Evolutionary conservation across 2,113 vertebrate genomes (phyloP), one percentile per base, ranked within the genome.

Genomic region (Chlamydotis undulata): DNA sequence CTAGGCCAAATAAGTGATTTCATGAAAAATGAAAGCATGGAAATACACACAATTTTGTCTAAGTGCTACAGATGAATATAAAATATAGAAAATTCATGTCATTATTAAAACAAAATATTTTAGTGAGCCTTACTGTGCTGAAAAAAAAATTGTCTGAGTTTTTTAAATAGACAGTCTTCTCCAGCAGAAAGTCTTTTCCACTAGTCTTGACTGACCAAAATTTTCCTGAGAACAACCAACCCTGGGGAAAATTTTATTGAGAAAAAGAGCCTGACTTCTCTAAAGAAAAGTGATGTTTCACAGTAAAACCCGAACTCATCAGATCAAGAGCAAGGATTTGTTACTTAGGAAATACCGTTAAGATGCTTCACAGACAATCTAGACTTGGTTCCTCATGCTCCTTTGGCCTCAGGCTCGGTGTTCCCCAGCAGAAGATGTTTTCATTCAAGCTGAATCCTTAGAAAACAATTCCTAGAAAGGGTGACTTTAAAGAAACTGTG

Each of bases 1-100:
- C 9, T 94, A 83, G 61, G 69, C 81, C 89, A 96, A 96, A 64
- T 39, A 94, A 84, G 33, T 87, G 87, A 96, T 94, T 96, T 94
- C 73, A 92, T 93, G 69, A 96, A 94, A 93, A 88, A 39, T 43
- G 77, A 86, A 96, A 85, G 59, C 37, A 69, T 79, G 77, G 78
- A 97, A 94, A 89, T 94, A 88, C 24, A 12, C 84, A 49, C 35
- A 24, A 14, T 94, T 92, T 87, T 87, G 14, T 84, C 76, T 75
- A 65, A 91, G 24, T 64, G 61, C 24, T 79, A 77, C 31, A 69
- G 43, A 73, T 28, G 0, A 89, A 63, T 87, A 79, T 24, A 56
- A 76, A 96, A 95, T 73, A 81, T 15, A 93, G 89, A 89, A 94
- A 93, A 78, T 67, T 73, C 9, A 65, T 47, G 29, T 60, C 12